These are phyloP conservation scores for Malurus splendens DNA, from an alignment of 2,797 vertebrate genomes.

Conservation along the genomic window DNA sequence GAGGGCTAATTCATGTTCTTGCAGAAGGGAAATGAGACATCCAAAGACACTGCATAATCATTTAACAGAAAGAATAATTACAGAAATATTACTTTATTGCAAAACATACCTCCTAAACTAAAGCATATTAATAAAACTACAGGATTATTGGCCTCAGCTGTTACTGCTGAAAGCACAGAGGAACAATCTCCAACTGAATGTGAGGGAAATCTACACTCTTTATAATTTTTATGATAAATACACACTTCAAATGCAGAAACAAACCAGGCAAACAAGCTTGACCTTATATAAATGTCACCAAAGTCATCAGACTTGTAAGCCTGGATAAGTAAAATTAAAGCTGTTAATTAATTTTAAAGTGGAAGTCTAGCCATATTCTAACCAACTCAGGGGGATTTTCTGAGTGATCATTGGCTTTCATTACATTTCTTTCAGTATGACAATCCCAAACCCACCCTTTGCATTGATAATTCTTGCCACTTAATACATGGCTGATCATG, in stretches of 20 bases:
- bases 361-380: background rate
- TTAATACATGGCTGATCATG: background rate
- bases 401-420: background rate
- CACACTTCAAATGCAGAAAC: constrained; percentile 13
- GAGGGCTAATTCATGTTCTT: background rate
- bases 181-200: background rate
- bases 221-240: constrained; percentile 27
- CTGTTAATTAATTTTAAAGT: constrained; percentile 9
- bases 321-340: constrained; percentile 20
- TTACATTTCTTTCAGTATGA: background rate
- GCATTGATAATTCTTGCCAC: background rate
- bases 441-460: background rate
- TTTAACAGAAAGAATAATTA: background rate
- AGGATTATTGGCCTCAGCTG: background rate
- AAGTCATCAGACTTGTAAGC: constrained; percentile 17
- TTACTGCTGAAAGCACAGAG: background rate
- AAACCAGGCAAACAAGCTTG: constrained; percentile 12
- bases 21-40: background rate
- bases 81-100: background rate
- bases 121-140: background rate
- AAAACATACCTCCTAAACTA: background rate
- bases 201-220: background rate
- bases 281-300: constrained; percentile 28
- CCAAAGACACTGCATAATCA: background rate
- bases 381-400: background rate